Percentiles rank a stretch among this genome's conserved stretches.
phyloP scores from a whole-genome alignment of 2,797 vertebrate genomes.

The Dendrocincla tyrannina region DNA sequence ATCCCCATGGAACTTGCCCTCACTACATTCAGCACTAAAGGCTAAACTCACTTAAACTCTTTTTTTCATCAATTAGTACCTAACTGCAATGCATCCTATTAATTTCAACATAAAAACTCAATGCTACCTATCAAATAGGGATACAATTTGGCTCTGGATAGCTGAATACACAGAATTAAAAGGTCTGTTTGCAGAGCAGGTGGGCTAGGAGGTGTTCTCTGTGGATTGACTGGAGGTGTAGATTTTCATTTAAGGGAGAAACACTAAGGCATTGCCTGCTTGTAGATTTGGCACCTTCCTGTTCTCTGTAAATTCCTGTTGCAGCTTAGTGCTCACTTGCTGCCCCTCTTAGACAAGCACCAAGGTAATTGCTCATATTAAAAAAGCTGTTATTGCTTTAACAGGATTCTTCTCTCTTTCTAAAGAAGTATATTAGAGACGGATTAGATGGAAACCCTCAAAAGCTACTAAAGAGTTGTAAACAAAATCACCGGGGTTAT shows the following conservation, averaged over 20 bases:
- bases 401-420: background rate
- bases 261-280: background rate
- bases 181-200: background rate
- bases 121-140: accelerated
- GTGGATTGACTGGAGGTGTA: background rate
- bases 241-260: background rate
- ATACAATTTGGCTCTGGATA: background rate
- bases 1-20: background rate
- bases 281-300: background rate
- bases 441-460: background rate
- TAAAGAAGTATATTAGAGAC: background rate
- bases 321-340: background rate
- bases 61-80: background rate
- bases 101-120: background rate
- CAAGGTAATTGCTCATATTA: background rate
- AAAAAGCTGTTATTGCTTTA: background rate
- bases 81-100: background rate
- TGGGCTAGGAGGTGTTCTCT: background rate
- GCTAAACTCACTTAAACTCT: background rate
- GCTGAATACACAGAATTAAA: background rate
- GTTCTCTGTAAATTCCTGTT: background rate
- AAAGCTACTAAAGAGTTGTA: background rate
- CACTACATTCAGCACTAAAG: background rate
- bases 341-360: background rate
- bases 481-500: slow-evolving; percentile 23